Base-by-base conservation (phyloP, 2,797 vertebrate genomes). In the Sebastes taczanowskii region DNA sequence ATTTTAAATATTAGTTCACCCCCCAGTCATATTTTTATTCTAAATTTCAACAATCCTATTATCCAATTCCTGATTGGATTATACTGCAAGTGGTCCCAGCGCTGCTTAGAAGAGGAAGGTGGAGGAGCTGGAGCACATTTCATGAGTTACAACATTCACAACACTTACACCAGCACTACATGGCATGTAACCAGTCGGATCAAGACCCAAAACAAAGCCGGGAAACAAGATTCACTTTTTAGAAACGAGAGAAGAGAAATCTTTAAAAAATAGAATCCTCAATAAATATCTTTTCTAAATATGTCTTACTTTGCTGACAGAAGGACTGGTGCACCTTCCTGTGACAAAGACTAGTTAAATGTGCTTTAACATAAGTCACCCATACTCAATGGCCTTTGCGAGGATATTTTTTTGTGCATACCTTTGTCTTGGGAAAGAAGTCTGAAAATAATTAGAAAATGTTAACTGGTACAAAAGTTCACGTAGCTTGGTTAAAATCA, bases 241-340 rank as follows among this genome's bases (percentile, higher is more conserved):
- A 74, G 34, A 74, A 71, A 65, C 29, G 7, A 67, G n/a, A 61
- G 3, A 42, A 32, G 2, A n/a, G 6, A 55, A 29, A 53, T 71
- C 23, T 23, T 34, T 11, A 8, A 25, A 34, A 25, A 16, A 63
- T 65, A 60, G 49, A 61, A 25, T 4, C 18, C 29, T 60, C 4
- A 77, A 83, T 84, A 84, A 87, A 84, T 83, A 83, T 53, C 8
- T 81, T 1, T 23, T 0, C 13, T 58, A 49, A 76, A 66, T 22
- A 59, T 63, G n/a, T 78, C 11, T n/a, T 4, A 18, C 20, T 49
- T 8, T 25, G 32, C 20, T 20, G 68, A 68, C n/a, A 74, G 70
- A 18, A 32, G 23, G 18, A 22, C 1, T 10, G 11, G 1, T 25
- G 49, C 5, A n/a, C 25, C 62, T 46, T 59, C 60, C 18, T 7